Evolutionary conservation across 2,888 invertebrate species (phyloP).

Genomic region (Apocheima hispidaria): DNA sequence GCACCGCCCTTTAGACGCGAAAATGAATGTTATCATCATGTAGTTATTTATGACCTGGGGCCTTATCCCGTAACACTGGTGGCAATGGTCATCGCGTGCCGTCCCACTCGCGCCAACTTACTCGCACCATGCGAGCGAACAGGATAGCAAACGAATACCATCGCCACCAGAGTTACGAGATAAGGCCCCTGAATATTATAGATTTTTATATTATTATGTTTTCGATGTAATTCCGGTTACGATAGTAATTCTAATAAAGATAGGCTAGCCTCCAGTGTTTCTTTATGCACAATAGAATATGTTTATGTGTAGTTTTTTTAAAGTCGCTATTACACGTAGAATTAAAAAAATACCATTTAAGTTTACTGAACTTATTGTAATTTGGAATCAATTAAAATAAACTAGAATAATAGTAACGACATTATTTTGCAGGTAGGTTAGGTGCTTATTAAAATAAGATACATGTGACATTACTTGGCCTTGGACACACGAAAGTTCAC

Average conservation of each 20-base stretch:
- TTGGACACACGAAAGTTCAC: not conserved
- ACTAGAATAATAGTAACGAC: too few species aligned
- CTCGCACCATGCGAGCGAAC: too few species aligned
- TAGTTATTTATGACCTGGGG: constrained; percentile 40
- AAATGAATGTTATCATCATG: constrained; percentile 44
- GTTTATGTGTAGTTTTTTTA: constrained; percentile 31
- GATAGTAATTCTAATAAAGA: constrained; percentile 31
- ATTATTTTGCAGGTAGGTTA: too few species aligned
- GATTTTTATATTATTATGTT: constrained; percentile 31
- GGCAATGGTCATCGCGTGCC: too few species aligned
- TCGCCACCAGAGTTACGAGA: too few species aligned
- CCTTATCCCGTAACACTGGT: too few species aligned
- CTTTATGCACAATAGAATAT: constrained; percentile 36
- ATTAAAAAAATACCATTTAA: too few species aligned
- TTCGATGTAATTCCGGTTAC: constrained; percentile 28
- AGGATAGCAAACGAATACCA: too few species aligned
- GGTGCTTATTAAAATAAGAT: not conserved
- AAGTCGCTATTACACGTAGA: not conserved
- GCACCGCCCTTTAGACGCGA: constrained; percentile 54
- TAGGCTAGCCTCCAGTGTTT: constrained; percentile 32
- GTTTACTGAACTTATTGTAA: too few species aligned
- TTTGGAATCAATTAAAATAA: too few species aligned
- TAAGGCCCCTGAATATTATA: constrained; percentile 37
- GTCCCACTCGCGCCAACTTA: too few species aligned
- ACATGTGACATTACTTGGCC: not conserved